Conservation (phyloP, 2,888 invertebrate genomes). For the Glaucopsyche alexis region DNA sequence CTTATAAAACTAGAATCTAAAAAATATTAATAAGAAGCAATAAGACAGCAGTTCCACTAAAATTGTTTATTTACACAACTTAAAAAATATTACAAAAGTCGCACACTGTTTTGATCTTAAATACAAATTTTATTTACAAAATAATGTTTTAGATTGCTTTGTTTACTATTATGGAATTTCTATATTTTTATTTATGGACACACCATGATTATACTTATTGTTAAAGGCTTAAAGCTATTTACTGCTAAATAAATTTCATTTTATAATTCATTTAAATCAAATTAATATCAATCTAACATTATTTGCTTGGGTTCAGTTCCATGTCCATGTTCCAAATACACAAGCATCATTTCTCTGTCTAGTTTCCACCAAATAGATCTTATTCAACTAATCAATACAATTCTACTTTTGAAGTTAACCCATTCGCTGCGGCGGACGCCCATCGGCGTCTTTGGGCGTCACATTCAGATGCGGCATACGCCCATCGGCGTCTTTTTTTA, state of each 20-base stretch:
- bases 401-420: no score
- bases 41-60: background rate
- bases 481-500: no score
- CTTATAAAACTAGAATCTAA: no score
- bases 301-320: background rate
- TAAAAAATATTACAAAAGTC: background rate
- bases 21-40: background rate
- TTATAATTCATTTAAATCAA: background rate
- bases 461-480: no score
- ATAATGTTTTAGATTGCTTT: background rate
- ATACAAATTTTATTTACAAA: constrained; percentile 1
- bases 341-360: no score
- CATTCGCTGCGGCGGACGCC: no score
- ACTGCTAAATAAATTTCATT: background rate
- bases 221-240: constrained; percentile 4
- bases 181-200: background rate
- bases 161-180: background rate
- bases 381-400: no score
- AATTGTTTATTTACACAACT: constrained; percentile 9
- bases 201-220: constrained; percentile 5
- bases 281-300: background rate
- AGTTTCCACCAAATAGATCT: no score
- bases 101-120: background rate
- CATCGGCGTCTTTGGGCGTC: no score
- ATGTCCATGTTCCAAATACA: background rate